phyloP scores from a whole-genome alignment of 2,113 vertebrate genomes.

The Myrmecobius fasciatus region DNA sequence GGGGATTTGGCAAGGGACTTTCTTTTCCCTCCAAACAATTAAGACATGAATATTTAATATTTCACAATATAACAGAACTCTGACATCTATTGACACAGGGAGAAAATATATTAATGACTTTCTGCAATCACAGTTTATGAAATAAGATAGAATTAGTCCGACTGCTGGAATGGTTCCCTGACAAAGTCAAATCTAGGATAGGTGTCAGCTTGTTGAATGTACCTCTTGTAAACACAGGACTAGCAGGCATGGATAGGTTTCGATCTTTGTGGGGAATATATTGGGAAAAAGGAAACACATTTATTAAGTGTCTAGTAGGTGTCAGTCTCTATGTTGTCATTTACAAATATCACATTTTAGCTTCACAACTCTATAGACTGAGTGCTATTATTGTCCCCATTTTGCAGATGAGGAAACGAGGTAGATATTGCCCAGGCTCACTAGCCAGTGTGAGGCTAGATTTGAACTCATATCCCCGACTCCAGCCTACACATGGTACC shows the following conservation, averaged over 20 bases:
- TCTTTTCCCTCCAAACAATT: neutral
- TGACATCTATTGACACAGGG: conserved; percentile 23
- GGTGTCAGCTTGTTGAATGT: neutral
- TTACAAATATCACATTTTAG: neutral
- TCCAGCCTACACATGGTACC: neutral
- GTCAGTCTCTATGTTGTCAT: neutral
- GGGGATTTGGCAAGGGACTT: neutral
- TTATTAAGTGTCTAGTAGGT: neutral
- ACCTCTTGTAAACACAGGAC: neutral
- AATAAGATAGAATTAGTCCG: conserved; percentile 63
- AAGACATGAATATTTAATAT: conserved; percentile 60
- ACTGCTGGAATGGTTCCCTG: conserved; percentile 62
- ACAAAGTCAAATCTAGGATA: neutral
- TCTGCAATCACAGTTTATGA: conserved; percentile 63
- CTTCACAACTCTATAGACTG: neutral
- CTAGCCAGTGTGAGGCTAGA: neutral
- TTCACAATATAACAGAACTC: conserved; percentile 36
- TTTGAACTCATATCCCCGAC: neutral
- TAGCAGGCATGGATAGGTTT: neutral
- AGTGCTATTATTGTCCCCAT: neutral
- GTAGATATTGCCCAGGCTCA: neutral
- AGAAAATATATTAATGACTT: conserved; percentile 56
- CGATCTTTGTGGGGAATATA: neutral
- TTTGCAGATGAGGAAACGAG: neutral
- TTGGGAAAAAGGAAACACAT: neutral